Evolutionary conservation across 1,140 invertebrate species (phyloP).

Genomic region (Heliconius nattereri): DNA sequence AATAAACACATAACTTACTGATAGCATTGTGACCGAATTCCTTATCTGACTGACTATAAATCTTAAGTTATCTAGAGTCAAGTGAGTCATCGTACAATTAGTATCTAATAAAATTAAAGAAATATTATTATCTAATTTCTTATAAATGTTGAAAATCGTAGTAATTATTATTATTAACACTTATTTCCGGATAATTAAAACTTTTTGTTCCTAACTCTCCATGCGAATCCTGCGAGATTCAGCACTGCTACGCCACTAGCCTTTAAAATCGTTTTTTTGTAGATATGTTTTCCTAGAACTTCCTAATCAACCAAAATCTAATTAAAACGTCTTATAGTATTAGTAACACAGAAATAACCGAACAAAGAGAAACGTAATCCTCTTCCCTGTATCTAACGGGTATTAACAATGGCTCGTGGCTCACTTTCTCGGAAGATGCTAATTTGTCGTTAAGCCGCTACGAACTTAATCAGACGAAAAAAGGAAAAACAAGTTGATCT

Average conservation of each 20-base stretch:
- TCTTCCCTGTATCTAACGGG: constrained; percentile 11
- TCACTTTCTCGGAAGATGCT: constrained; percentile 34
- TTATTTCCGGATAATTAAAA: no score
- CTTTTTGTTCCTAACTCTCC: no score
- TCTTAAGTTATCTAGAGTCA: constrained; percentile 55
- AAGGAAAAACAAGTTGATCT: constrained; percentile 16
- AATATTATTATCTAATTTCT: not conserved
- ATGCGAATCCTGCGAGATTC: no score
- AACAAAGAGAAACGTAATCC: constrained; percentile 7
- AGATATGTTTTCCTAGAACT: not conserved
- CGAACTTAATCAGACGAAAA: constrained; percentile 35
- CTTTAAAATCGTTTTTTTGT: no score
- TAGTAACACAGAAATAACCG: not conserved
- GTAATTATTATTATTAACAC: no score
- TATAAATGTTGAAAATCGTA: no score
- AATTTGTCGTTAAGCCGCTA: constrained; percentile 37
- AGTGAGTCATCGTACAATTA: constrained; percentile 27
- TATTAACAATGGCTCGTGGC: constrained; percentile 24
- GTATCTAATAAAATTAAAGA: not conserved
- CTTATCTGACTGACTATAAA: constrained; percentile 58
- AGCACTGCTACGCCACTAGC: no score
- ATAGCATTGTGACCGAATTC: constrained; percentile 66
- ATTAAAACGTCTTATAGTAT: not conserved
- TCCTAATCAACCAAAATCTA: not conserved
- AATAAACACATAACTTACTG: constrained; percentile 40